A percentile compares a stretch with the other conserved stretches of the same genome.
phyloP scores from a whole-genome alignment of 2,888 invertebrate species.

The Caenorhabditis afra region DNA sequence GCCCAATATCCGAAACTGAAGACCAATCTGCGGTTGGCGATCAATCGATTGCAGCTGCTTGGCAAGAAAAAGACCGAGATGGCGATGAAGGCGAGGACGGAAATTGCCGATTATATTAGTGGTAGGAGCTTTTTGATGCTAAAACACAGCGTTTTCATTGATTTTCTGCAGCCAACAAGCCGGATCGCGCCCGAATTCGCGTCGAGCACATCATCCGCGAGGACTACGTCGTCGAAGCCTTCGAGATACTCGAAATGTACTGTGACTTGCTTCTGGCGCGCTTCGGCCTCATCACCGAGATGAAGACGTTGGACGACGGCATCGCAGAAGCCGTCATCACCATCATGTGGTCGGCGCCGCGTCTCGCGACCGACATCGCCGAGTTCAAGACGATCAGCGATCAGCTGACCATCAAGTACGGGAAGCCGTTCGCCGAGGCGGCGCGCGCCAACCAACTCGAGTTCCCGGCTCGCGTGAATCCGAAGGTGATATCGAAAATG shows the following conservation, averaged over 20 bases:
- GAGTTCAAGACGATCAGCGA: constrained; percentile 87
- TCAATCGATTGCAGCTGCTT: constrained; percentile 93
- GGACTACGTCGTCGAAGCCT: constrained; percentile 98
- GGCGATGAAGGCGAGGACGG: constrained; percentile 94
- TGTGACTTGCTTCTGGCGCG: constrained; percentile 96
- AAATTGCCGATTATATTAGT: constrained; percentile 95
- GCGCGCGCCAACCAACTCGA: constrained; percentile 89
- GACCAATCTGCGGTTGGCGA: constrained; percentile 93
- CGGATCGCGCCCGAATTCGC: constrained; percentile 90
- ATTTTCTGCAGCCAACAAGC: constrained; percentile 81
- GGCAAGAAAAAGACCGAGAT: constrained; percentile 98
- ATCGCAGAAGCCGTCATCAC: constrained; percentile 95
- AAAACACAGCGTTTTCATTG: neutral
- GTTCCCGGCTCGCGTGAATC: constrained; percentile 76
- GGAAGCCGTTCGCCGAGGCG: constrained; percentile 92
- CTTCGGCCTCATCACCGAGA: constrained; percentile 95
- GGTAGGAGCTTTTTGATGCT: constrained; percentile 84
- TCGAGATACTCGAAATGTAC: constrained; percentile 99
- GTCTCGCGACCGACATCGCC: constrained; percentile 85
- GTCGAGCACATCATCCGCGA: constrained; percentile 96
- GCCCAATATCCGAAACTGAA: constrained; percentile 95
- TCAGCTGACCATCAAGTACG: constrained; percentile 92
- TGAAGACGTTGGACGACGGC: constrained; percentile 94
- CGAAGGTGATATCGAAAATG: constrained; percentile 88
- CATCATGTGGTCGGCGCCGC: constrained; percentile 96